Percentiles rank a stretch among this genome's conserved stretches.
Evolutionary conservation across 2,797 vertebrate genomes (phyloP).

Genomic region (Sylvia borin): DNA sequence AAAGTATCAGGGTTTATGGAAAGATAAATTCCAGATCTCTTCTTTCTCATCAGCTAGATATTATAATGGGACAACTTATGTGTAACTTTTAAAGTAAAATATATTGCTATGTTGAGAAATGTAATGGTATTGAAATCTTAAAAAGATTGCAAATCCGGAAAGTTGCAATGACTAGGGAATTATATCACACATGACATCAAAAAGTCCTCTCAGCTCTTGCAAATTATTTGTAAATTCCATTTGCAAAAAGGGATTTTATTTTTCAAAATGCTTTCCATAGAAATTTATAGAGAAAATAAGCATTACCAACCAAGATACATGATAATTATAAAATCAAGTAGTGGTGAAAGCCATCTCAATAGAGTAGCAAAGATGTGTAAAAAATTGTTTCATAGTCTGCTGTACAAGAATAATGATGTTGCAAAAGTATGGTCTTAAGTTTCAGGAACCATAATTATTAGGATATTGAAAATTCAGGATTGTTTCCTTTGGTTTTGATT

Average conservation of each 20-base stretch:
- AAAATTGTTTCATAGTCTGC: neutral
- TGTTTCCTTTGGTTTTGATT: neutral
- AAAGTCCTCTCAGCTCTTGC: neutral
- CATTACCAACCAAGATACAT: neutral
- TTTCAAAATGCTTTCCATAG: neutral
- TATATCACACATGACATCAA: neutral
- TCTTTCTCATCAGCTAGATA: neutral
- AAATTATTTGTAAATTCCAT: neutral
- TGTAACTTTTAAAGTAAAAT: neutral
- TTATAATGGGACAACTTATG: neutral
- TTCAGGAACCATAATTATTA: neutral
- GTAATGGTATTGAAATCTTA: neutral
- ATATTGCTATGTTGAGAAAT: neutral
- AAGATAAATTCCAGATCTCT: neutral
- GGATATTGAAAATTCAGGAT: neutral
- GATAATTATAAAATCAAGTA: neutral
- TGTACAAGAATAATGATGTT: neutral
- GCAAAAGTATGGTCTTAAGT: neutral
- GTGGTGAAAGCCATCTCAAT: neutral
- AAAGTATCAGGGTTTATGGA: neutral
- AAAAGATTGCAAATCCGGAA: neutral
- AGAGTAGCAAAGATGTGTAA: neutral
- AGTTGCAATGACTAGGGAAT: neutral
- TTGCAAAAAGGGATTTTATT: neutral
- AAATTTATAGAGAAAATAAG: neutral